phyloP scores from a whole-genome alignment of 2,888 invertebrate genomes.

The Notodonta dromedarius region DNA sequence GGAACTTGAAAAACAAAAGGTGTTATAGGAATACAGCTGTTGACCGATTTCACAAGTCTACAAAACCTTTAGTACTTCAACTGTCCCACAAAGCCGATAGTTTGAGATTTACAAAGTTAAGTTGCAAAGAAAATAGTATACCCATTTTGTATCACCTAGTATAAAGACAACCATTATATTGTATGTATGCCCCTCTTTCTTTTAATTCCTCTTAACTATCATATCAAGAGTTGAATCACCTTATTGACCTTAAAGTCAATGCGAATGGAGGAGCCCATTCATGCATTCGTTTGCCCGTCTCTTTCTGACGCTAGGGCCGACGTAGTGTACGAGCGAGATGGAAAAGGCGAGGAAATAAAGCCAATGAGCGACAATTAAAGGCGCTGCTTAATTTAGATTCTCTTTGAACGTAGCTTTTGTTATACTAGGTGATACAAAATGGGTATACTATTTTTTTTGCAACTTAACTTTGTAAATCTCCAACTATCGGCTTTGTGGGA shows the following conservation, averaged over 20 bases:
- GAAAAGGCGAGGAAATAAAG: slow-evolving; percentile 38
- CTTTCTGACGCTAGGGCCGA: slow-evolving; percentile 28
- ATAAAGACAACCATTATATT: slow-evolving; percentile 3
- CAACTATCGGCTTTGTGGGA: no score
- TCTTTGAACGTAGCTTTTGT: slow-evolving; percentile 30
- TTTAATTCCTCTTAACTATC: slow-evolving; percentile 46
- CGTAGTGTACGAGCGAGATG: slow-evolving; percentile 39
- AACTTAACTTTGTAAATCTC: no score
- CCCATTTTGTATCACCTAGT: no score
- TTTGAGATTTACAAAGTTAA: no score
- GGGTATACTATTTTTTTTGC: no score
- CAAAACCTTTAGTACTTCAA: no score
- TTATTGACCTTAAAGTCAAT: slow-evolving; percentile 73
- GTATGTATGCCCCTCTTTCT: slow-evolving; percentile 1
- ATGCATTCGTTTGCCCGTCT: slow-evolving; percentile 47
- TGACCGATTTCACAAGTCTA: no score
- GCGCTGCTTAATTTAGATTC: slow-evolving; percentile 41
- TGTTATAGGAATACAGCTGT: no score
- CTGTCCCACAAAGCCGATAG: no score
- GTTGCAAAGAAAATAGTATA: no score
- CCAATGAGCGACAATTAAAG: slow-evolving; percentile 63
- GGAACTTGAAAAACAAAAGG: no score
- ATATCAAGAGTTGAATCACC: slow-evolving; percentile 66
- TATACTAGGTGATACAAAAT: no score
- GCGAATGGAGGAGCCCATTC: slow-evolving; percentile 63